A percentile compares a stretch with the other conserved stretches of the same genome.
phyloP scores from a whole-genome alignment of 2,797 vertebrate species.

The Glyptemys insculpta region DNA sequence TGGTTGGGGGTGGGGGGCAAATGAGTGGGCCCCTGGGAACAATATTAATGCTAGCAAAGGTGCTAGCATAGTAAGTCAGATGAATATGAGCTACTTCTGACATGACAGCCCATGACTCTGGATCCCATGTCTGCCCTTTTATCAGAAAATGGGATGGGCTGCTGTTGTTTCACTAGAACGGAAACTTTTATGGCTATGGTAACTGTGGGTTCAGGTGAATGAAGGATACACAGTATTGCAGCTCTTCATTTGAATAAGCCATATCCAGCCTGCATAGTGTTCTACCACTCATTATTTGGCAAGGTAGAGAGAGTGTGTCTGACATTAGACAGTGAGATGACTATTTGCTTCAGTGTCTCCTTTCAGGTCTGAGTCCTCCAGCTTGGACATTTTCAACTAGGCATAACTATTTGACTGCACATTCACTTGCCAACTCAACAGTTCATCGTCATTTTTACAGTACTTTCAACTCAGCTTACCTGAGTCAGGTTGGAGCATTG shows the following conservation, averaged over 20 bases:
- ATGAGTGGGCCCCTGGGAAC: not conserved
- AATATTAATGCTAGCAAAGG: not conserved
- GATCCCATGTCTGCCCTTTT: not conserved
- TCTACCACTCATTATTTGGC: not conserved
- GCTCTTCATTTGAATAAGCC: not conserved
- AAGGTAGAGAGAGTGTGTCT: not conserved
- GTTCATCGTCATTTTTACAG: not conserved
- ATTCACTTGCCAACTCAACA: conserved; percentile 10
- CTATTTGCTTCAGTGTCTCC: not conserved
- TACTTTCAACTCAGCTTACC: conserved; percentile 5
- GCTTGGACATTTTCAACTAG: not conserved
- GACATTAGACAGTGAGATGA: not conserved
- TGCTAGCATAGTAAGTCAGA: not conserved
- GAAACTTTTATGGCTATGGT: not conserved
- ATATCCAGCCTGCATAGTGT: not conserved
- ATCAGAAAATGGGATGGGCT: not conserved
- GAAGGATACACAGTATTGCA: accelerated
- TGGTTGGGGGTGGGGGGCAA: not conserved
- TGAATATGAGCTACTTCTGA: not conserved
- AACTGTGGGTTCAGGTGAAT: not conserved
- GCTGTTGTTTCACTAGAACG: not conserved
- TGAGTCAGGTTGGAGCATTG: not conserved
- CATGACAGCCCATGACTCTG: not conserved
- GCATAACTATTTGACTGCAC: not conserved
- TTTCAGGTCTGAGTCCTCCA: not conserved